A percentile compares a stretch with the other conserved stretches of the same genome.
Evolutionary conservation across 2,888 invertebrate genomes (phyloP).

Genomic region (Conistra vaccinii): DNA sequence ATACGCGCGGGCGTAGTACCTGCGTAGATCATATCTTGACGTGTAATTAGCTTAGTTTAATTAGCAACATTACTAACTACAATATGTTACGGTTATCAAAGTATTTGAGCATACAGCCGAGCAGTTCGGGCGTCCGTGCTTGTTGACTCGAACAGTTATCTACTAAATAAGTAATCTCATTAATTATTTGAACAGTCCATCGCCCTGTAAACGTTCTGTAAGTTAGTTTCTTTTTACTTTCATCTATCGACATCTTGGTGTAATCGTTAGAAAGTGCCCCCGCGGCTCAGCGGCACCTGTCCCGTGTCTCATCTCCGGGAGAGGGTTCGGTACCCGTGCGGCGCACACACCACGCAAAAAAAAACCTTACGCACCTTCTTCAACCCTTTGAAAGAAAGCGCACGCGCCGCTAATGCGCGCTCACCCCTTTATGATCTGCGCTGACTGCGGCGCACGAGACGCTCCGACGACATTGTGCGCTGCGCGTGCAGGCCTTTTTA

Average conservation of each 20-base stretch:
- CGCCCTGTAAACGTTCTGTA: not conserved
- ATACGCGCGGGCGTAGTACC: not conserved
- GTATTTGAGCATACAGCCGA: not conserved
- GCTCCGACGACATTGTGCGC: constrained; percentile 29
- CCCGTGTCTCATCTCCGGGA: not conserved
- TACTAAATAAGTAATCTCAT: not conserved
- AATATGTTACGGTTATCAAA: constrained; percentile 6
- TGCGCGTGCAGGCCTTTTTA: constrained; percentile 3
- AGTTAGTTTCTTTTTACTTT: constrained; percentile 36
- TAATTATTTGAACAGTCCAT: not conserved
- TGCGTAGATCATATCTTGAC: constrained; percentile 23
- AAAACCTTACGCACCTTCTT: constrained; percentile 50
- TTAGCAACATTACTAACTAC: constrained; percentile 29
- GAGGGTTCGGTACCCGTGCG: constrained; percentile 11
- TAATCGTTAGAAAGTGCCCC: constrained; percentile 27
- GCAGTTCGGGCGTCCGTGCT: no score
- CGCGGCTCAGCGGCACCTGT: constrained; percentile 36
- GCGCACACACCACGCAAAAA: constrained; percentile 52
- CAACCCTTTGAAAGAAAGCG: constrained; percentile 54
- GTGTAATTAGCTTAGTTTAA: constrained; percentile 43
- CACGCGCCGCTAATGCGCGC: constrained; percentile 55
- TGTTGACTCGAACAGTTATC: not conserved
- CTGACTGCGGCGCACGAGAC: constrained; percentile 23
- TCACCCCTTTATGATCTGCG: constrained; percentile 51
- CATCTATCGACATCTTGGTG: not conserved